Evolutionary conservation across 2,888 invertebrate genomes (phyloP), one percentile per base, ranked within the genome.

Genomic region (Cantharis lateralis): DNA sequence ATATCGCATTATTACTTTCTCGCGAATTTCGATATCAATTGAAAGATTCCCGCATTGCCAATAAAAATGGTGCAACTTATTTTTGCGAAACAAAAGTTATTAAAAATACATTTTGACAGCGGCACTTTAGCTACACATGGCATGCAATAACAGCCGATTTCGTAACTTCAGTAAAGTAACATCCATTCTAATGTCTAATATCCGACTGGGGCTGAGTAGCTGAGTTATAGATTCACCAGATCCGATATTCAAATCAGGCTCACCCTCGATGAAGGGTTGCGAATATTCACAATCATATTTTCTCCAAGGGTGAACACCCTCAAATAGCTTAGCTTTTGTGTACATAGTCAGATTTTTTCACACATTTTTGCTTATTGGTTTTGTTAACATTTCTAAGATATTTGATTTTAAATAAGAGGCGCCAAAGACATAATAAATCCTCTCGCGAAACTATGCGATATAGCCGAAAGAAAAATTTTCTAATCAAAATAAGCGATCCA

Each of bases 211-310:
- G 82, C 83, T 83, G 83, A 82, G 83, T 84, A 73, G 79, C 79
- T 79, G 79, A 79, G 79, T 79, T 80, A 80, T 80, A 80, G 81
- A 81, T 79, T 78, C 77, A 76, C 78, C 82, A 75, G 80, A 82
- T 82, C 85, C 85, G 84, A 86, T 86, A 86, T 86, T 86, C 85
- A 86, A 86, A 86, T 86, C 84, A 85, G 82, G 81, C 82, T 83
- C 83, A 84, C 84, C 84, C 84, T 82, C 82, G 84, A 82, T 85
- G 86, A 86, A 85, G 86, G 85, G 86, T 86, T 86, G 85, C 84
- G 84, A 85, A 85, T 84, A 86, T 86, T 85, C 85, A 84, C 85
- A 85, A 86, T 86, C 86, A 84, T 85, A 86, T 86, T 86, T 86
- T 86, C 85, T 85, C 85, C 86, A 86, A 86, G 86, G 85, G 85